Evolutionary conservation across 2,888 invertebrate genomes (phyloP).

Genomic region (Parnassius orleans): DNA sequence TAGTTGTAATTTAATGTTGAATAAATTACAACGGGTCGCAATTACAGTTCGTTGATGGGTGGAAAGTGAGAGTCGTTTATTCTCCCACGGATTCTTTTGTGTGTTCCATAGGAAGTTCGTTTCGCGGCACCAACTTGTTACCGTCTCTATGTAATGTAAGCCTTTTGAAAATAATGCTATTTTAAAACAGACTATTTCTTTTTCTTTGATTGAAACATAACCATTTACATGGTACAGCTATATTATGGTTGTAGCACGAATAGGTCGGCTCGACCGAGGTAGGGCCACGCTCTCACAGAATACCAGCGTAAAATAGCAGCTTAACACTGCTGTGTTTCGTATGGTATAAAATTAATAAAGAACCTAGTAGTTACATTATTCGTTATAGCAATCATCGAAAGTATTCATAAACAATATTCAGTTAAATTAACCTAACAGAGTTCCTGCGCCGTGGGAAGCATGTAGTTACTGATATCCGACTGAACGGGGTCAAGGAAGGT

Average conservation of each 20-base stretch:
- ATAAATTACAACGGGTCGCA: slow-evolving; percentile 18
- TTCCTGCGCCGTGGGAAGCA: slow-evolving; percentile 42
- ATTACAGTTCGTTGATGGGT: slow-evolving; percentile 16
- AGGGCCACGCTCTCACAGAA: too few species aligned
- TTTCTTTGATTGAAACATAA: background rate
- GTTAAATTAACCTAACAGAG: slow-evolving; percentile 23
- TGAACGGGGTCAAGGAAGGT: slow-evolving; percentile 52
- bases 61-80: slow-evolving; percentile 28
- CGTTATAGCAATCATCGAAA: too few species aligned
- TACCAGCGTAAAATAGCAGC: too few species aligned
- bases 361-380: too few species aligned
- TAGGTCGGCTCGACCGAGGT: too few species aligned
- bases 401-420: too few species aligned
- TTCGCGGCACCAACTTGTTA: background rate
- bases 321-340: too few species aligned
- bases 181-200: background rate
- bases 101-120: slow-evolving; percentile 3
- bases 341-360: too few species aligned
- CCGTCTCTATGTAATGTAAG: background rate
- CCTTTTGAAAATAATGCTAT: slow-evolving; percentile 1
- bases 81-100: slow-evolving; percentile 23
- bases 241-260: too few species aligned
- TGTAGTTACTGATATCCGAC: slow-evolving; percentile 56
- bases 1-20: slow-evolving; percentile 12
- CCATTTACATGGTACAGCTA: background rate